Percentiles rank a stretch among this genome's conserved stretches.
Evolutionary conservation across 1,140 invertebrate species (phyloP).

Genomic region (Heliconius hewitsoni): DNA sequence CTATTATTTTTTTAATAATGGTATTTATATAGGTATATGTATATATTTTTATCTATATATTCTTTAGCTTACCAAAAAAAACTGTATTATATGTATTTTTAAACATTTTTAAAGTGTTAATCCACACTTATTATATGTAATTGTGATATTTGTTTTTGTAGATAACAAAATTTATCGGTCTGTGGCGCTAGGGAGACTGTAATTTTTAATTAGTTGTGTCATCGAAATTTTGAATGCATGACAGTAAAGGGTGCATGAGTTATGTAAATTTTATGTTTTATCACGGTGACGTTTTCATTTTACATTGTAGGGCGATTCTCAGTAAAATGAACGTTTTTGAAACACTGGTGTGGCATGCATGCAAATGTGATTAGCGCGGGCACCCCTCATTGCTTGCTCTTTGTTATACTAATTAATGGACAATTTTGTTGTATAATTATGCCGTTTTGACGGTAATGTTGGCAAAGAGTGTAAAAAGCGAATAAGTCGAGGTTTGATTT

Average conservation of each 20-base stretch:
- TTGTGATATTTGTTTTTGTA: neutral
- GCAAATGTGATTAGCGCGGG: constrained; percentile 47
- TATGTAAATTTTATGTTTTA: constrained; percentile 54
- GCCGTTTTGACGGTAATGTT: constrained; percentile 13
- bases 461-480: neutral
- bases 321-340: constrained; percentile 49
- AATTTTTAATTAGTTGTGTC: constrained; percentile 55
- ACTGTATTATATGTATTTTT: neutral
- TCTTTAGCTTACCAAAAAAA: neutral
- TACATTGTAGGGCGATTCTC: constrained; percentile 47
- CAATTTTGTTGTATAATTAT: constrained; percentile 33
- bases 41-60: no score
- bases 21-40: no score
- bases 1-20: no score
- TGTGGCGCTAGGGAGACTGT: constrained; percentile 44
- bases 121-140: neutral
- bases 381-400: constrained; percentile 30
- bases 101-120: no score
- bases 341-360: constrained; percentile 40
- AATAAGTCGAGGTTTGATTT: neutral
- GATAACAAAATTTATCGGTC: constrained; percentile 19
- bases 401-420: constrained; percentile 39
- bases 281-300: constrained; percentile 57
- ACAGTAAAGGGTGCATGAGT: constrained; percentile 40
- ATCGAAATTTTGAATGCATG: constrained; percentile 50